Evolutionary conservation across 1,140 invertebrate species (phyloP).

Genomic region (Pissodes strobi): DNA sequence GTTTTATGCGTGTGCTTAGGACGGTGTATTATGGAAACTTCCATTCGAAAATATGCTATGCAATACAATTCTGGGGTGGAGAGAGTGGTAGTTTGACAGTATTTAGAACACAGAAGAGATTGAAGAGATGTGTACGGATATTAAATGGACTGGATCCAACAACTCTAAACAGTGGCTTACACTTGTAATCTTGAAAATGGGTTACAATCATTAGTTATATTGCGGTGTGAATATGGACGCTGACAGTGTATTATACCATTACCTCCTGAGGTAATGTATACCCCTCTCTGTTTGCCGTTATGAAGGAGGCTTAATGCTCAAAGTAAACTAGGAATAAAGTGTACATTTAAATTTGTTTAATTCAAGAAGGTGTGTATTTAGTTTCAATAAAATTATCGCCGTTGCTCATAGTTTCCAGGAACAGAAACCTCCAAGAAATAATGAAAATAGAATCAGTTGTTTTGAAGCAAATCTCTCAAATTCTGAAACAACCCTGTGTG

Average conservation of each 20-base stretch:
- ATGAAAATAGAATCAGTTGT: background rate
- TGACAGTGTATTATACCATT: background rate
- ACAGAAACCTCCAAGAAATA: no score
- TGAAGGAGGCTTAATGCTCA: conserved; percentile 3
- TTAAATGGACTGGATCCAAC: no score
- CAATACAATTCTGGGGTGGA: no score
- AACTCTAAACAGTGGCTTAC: conserved; percentile 12
- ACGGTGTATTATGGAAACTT: no score
- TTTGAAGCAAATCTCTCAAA: background rate
- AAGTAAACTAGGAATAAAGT: conserved; percentile 5
- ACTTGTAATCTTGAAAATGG: background rate
- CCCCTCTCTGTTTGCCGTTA: background rate
- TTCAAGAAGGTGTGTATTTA: background rate
- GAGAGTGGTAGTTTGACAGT: no score
- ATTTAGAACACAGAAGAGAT: no score
- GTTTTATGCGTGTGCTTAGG: no score
- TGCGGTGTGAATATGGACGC: background rate
- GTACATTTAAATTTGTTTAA: background rate
- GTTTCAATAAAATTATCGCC: background rate
- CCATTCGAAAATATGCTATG: no score
- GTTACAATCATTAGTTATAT: background rate
- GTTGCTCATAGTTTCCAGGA: no score
- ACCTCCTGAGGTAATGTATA: no score
- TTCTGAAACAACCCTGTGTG: conserved; percentile 24
- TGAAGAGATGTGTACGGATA: no score